Percentiles rank a stretch among this genome's conserved stretches.
phyloP scores from a whole-genome alignment of 2,113 vertebrate genomes.

The Malurus cyaneus region DNA sequence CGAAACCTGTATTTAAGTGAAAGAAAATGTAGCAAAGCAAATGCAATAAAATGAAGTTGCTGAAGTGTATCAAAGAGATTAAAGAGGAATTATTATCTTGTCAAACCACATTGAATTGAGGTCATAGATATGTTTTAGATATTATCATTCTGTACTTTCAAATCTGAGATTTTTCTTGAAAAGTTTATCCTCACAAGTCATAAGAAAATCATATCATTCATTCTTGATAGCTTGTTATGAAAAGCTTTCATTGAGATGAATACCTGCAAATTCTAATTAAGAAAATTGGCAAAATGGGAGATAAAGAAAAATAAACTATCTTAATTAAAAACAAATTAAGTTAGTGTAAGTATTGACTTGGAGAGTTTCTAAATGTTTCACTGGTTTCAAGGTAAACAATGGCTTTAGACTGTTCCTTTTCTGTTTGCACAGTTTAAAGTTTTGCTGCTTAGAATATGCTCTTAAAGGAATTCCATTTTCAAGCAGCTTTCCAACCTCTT shows the following conservation, averaged over 20 bases:
- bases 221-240: not conserved
- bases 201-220: not conserved
- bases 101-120: not conserved
- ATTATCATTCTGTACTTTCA: not conserved
- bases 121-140: not conserved
- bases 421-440: not conserved
- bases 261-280: not conserved
- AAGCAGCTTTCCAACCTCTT: not conserved
- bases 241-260: not conserved
- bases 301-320: not conserved
- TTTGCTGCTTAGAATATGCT: not conserved
- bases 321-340: not conserved
- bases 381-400: not conserved
- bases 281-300: not conserved
- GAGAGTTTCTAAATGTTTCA: not conserved
- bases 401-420: not conserved
- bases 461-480: conserved; percentile 5
- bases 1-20: not conserved
- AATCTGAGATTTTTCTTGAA: not conserved
- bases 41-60: not conserved
- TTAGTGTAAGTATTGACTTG: not conserved
- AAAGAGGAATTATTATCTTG: not conserved
- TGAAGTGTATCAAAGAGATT: not conserved
- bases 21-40: not conserved
- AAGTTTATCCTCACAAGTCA: not conserved